Percentiles rank a stretch among this genome's conserved stretches.
Conservation (phyloP, 2,113 vertebrate species). For the Tyrannus savana region DNA sequence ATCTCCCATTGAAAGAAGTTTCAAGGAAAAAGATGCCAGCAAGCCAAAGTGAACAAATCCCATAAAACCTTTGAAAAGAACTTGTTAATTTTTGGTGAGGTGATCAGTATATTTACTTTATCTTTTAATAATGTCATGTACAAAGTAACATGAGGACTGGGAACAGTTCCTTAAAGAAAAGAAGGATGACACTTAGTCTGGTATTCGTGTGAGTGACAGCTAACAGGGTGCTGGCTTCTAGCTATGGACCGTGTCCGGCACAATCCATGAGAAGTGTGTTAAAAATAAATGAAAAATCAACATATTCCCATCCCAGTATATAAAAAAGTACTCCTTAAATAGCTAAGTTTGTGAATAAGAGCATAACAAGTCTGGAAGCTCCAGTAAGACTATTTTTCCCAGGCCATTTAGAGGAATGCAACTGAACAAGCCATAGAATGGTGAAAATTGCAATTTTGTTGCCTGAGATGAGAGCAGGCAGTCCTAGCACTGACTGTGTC, state of each 20-base stretch:
- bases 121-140: not conserved
- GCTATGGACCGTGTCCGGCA: not conserved
- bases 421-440: not conserved
- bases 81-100: not conserved
- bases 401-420: not conserved
- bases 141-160: not conserved
- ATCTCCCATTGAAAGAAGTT: not conserved
- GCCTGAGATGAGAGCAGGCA: not conserved
- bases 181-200: not conserved
- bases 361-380: not conserved
- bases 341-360: not conserved
- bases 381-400: not conserved
- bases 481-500: not conserved
- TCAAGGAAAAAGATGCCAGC: not conserved
- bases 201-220: not conserved
- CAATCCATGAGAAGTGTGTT: not conserved
- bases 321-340: not conserved
- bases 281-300: not conserved
- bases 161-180: not conserved
- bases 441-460: not conserved
- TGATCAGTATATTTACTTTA: not conserved
- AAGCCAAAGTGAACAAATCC: not conserved
- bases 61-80: not conserved
- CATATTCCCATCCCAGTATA: not conserved
- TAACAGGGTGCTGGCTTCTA: not conserved